These are phyloP conservation scores for Clostera curtula DNA, from an alignment of 2,888 invertebrate genomes.

Conservation along the genomic window DNA sequence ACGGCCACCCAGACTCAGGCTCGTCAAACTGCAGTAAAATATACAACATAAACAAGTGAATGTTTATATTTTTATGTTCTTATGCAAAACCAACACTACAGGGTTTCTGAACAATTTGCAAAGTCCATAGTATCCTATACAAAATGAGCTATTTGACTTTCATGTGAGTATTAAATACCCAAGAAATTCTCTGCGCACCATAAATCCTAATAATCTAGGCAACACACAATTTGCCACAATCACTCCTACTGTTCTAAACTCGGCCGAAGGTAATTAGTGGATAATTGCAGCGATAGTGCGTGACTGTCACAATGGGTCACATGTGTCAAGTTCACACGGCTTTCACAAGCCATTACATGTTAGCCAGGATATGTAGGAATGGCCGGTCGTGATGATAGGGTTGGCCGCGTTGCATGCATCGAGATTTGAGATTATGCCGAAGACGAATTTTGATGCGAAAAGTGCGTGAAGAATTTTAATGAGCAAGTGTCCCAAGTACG, in stretches of 20 bases:
- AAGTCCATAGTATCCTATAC: no score
- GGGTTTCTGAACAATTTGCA: no score
- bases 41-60: no score
- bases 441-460: neutral
- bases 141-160: no score
- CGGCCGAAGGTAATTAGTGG: conserved; percentile 45
- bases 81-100: no score
- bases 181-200: no score
- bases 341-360: conserved; percentile 57
- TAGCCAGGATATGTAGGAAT: conserved; percentile 43
- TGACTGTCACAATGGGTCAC: conserved; percentile 49
- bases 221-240: conserved; percentile 7
- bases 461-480: neutral
- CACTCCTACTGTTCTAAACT: conserved; percentile 28
- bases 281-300: conserved; percentile 48
- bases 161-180: no score
- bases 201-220: no score
- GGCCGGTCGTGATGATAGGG: conserved; percentile 28
- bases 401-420: conserved; percentile 13
- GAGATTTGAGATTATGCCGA: conserved; percentile 3
- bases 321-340: conserved; percentile 51
- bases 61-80: no score
- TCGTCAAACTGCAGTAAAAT: no score
- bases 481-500: no score
- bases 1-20: no score